Evolutionary conservation across 2,797 vertebrate genomes (phyloP).

Genomic region (Onychomys torridus): DNA sequence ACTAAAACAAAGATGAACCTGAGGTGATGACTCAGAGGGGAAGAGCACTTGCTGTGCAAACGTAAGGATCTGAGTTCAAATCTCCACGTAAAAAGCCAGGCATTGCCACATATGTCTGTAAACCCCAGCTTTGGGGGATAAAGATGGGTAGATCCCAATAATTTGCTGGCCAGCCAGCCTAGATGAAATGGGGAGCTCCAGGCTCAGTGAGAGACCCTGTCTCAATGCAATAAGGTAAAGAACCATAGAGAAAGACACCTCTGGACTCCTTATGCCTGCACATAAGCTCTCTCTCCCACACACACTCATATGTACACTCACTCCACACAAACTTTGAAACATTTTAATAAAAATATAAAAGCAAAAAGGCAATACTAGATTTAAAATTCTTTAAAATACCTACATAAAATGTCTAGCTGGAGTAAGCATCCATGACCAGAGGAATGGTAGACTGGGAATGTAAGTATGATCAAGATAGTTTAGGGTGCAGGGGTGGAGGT

Average conservation of each 20-base stretch:
- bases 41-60: neutral
- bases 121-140: neutral
- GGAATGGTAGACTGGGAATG: neutral
- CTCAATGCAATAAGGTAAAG: neutral
- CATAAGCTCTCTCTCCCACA: neutral
- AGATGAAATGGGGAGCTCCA: neutral
- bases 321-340: neutral
- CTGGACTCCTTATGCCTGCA: no score
- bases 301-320: neutral
- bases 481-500: neutral
- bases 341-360: neutral
- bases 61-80: neutral
- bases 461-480: neutral
- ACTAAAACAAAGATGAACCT: neutral
- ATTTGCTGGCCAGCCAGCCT: neutral
- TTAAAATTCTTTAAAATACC: neutral
- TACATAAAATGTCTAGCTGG: conserved; percentile 4
- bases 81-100: neutral
- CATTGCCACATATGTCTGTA: neutral
- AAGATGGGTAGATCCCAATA: neutral
- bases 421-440: neutral
- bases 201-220: neutral
- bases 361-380: neutral
- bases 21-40: neutral
- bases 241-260: neutral